Percentiles rank a stretch among this genome's conserved stretches.
Evolutionary conservation across 2,797 vertebrate species (phyloP).

Genomic region (Coluber constrictor): DNA sequence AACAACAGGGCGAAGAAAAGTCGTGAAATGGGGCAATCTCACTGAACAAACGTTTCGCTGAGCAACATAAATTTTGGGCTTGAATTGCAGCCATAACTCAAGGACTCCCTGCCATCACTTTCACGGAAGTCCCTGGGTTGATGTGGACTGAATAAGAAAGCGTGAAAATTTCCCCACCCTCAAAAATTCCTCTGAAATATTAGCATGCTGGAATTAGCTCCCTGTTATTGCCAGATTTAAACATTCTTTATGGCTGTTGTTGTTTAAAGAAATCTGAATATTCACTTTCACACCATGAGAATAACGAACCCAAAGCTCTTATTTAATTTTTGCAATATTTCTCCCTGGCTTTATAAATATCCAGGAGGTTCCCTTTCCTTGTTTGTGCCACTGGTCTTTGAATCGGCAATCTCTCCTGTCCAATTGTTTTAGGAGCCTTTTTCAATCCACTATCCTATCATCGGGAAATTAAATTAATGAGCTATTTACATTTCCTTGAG

Average conservation of each 20-base stretch:
- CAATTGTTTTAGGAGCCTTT: constrained; percentile 38
- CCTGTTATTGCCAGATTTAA: background rate
- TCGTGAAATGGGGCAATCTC: too few relatives aligned
- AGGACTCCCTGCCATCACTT: background rate
- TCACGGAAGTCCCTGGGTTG: background rate
- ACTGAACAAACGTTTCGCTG: too few relatives aligned
- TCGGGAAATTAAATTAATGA: constrained; percentile 49
- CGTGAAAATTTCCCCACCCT: background rate
- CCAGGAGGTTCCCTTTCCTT: background rate
- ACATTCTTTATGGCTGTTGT: background rate
- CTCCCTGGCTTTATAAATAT: background rate
- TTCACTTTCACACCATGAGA: background rate
- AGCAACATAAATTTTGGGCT: too few relatives aligned
- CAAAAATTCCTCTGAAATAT: background rate
- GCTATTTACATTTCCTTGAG: constrained; percentile 54
- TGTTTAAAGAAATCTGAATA: background rate
- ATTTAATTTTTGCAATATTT: background rate
- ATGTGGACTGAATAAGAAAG: background rate
- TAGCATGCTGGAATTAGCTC: background rate
- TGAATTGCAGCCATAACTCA: too few relatives aligned
- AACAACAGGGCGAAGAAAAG: too few relatives aligned
- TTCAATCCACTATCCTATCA: constrained; percentile 39
- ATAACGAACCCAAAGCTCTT: background rate
- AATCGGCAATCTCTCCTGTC: constrained; percentile 31
- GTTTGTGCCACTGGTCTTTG: constrained; percentile 28